A percentile compares a stretch with the other conserved stretches of the same genome.
These are phyloP conservation scores for Anastrepha obliqua DNA, from an alignment of 1,140 invertebrate species.

Conservation along the genomic window DNA sequence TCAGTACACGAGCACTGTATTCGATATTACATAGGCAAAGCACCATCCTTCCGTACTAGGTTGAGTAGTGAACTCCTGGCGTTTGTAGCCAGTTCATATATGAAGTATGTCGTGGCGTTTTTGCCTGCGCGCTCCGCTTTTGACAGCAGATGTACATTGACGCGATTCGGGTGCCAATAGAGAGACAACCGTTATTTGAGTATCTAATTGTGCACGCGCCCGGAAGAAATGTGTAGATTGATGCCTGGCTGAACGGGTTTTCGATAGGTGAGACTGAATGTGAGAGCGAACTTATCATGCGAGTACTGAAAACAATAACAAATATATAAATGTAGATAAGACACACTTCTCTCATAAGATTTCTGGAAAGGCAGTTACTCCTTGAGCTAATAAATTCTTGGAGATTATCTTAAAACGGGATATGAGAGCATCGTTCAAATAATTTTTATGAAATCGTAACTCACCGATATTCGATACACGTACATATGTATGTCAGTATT, in stretches of 20 bases:
- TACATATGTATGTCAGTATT: no score
- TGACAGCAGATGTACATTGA: not conserved
- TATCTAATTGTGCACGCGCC: conserved; percentile 16
- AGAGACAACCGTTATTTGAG: not conserved
- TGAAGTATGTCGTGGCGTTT: not conserved
- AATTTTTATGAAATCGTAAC: no score
- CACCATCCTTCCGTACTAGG: not conserved
- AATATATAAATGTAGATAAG: no score
- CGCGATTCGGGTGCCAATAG: not conserved
- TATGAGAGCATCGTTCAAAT: no score
- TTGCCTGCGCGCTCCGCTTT: not conserved
- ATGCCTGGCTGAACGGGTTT: not conserved
- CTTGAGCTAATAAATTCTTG: not conserved
- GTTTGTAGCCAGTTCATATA: no score
- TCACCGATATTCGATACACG: no score
- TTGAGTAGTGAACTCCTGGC: not conserved
- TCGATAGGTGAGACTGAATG: no score
- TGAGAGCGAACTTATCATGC: no score
- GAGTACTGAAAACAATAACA: no score
- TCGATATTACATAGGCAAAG: conserved; percentile 8
- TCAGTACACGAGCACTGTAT: conserved; percentile 9
- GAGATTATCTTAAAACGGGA: no score
- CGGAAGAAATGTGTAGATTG: conserved; percentile 16
- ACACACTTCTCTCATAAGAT: not conserved
- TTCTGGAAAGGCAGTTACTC: not conserved